phyloP scores from a whole-genome alignment of 2,888 invertebrate genomes.

The Chrysolina haemoptera region DNA sequence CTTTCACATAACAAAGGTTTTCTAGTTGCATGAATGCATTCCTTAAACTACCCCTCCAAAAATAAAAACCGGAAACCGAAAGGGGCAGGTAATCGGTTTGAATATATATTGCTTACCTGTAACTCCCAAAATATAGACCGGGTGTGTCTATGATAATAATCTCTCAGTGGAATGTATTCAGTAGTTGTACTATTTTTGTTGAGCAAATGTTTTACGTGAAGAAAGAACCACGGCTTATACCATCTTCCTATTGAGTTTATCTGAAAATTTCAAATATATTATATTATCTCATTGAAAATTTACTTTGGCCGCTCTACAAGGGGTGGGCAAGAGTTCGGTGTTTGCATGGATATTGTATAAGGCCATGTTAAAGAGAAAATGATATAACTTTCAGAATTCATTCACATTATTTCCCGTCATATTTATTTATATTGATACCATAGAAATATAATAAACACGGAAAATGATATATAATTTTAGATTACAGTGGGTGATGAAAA shows the following conservation, averaged over 20 bases:
- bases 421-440: no score
- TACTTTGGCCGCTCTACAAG: no score
- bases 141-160: constrained; percentile 89
- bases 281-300: background rate
- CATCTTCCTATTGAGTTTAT: constrained; percentile 82
- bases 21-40: background rate
- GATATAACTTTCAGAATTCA: background rate
- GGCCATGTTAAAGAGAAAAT: background rate
- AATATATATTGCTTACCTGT: constrained; percentile 71
- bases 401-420: no score
- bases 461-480: no score
- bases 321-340: background rate
- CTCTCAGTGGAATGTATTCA: constrained; percentile 84
- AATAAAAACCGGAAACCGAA: constrained; percentile 32
- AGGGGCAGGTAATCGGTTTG: constrained; percentile 29
- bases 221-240: constrained; percentile 90
- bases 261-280: constrained; percentile 64
- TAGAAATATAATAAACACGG: no score
- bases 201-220: constrained; percentile 77
- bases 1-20: background rate
- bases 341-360: background rate
- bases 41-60: background rate
- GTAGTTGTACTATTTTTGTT: constrained; percentile 65
- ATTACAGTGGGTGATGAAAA: no score
- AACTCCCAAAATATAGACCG: constrained; percentile 88